These are phyloP conservation scores for Latrodectus elegans DNA, from an alignment of 2,888 invertebrate genomes.

Conservation along the genomic window DNA sequence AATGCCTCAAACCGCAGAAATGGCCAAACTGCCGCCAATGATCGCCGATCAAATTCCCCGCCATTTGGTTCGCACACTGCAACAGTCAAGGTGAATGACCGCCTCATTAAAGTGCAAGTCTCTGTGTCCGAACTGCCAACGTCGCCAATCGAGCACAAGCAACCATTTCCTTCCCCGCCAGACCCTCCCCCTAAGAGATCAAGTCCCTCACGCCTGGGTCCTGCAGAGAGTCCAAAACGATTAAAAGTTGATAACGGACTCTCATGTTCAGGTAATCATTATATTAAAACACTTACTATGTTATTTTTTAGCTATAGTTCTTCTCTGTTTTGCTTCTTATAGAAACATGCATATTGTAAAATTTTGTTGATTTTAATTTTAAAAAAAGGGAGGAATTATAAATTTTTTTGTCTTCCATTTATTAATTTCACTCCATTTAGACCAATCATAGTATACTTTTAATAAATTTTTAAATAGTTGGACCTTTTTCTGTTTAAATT, in stretches of 20 bases:
- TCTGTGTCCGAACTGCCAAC: slow-evolving; percentile 59
- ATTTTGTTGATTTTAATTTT: no score
- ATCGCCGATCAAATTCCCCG: slow-evolving; percentile 24
- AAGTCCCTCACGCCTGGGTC: slow-evolving; percentile 31
- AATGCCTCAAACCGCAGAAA: slow-evolving; percentile 24
- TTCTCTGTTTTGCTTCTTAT: no score
- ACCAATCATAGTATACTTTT: no score
- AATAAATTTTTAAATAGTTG: no score
- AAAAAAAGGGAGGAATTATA: no score
- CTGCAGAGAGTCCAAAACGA: slow-evolving; percentile 60
- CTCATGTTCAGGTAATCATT: slow-evolving; percentile 39
- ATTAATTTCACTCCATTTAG: no score
- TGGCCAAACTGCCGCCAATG: slow-evolving; percentile 23
- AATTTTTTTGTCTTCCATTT: no score
- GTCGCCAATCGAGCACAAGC: slow-evolving; percentile 62
- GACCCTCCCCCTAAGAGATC: slow-evolving; percentile 67
- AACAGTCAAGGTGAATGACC: slow-evolving; percentile 54
- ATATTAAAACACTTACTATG: no score
- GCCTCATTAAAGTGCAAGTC: slow-evolving; percentile 52
- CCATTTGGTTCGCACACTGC: slow-evolving; percentile 59
- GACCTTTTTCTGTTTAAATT: no score
- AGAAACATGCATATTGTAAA: no score
- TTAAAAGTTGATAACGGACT: slow-evolving; percentile 62
- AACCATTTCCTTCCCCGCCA: slow-evolving; percentile 63
- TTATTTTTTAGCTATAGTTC: no score